Conservation (phyloP, 2,113 vertebrate species). For the Apodemus speciosus region DNA sequence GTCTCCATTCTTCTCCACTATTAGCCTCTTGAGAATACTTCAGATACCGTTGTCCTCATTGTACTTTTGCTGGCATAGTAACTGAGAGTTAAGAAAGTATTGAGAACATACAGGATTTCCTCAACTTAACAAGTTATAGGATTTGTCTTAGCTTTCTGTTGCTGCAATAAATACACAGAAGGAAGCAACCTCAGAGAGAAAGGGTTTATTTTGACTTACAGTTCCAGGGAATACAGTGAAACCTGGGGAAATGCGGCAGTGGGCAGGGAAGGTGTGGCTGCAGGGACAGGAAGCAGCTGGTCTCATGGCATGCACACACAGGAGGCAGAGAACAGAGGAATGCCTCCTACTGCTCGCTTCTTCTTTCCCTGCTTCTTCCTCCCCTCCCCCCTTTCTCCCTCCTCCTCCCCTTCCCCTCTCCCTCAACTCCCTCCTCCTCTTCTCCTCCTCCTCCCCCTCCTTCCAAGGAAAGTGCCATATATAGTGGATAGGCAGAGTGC, state of each 20-base stretch:
- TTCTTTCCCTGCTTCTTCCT: fast-evolving
- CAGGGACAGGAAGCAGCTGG: background rate
- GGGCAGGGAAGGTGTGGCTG: background rate
- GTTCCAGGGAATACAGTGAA: background rate
- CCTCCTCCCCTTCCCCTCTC: no score
- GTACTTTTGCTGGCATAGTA: slow-evolving; percentile 30
- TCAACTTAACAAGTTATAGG: background rate
- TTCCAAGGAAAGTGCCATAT: background rate
- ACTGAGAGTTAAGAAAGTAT: slow-evolving; percentile 31
- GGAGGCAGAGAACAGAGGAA: background rate
- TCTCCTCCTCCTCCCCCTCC: no score
- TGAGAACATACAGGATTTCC: slow-evolving; percentile 27
- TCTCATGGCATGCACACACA: background rate
- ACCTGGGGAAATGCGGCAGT: no score
- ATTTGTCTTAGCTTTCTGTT: background rate
- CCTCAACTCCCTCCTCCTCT: fast-evolving
- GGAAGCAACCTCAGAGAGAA: background rate
- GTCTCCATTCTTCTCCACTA: slow-evolving; percentile 50
- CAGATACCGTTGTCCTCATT: slow-evolving; percentile 24
- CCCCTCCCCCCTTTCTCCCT: no score
- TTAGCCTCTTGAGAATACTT: slow-evolving; percentile 62
- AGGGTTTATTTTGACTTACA: background rate
- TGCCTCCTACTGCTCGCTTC: background rate
- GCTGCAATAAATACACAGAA: background rate
- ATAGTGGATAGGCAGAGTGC: background rate